These are phyloP conservation scores for Cotesia glomerata DNA, from an alignment of 1,140 invertebrate genomes.

Conservation along the genomic window DNA sequence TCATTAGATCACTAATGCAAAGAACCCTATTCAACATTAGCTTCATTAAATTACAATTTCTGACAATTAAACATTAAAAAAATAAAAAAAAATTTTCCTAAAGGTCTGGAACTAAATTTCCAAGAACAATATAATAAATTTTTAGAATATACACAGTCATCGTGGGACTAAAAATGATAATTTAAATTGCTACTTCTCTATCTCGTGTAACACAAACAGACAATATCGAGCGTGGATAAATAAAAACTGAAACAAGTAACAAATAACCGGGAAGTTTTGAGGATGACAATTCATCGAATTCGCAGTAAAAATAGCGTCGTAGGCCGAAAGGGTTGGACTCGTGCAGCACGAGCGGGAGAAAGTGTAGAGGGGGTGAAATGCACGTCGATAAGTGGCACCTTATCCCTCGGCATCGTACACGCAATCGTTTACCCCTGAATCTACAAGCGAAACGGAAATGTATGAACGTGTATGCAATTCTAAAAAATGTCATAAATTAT, in stretches of 20 bases:
- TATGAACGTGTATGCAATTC: constrained; percentile 1
- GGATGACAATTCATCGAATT: constrained; percentile 47
- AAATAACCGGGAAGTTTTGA: not conserved
- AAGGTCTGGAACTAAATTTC: too few species aligned
- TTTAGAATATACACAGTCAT: too few species aligned
- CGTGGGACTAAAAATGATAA: too few species aligned
- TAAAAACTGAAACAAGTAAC: not conserved
- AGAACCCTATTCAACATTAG: too few species aligned
- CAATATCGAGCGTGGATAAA: too few species aligned
- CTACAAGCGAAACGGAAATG: constrained; percentile 19
- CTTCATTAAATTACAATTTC: too few species aligned
- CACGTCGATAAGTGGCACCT: constrained; percentile 16
- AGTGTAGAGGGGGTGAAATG: constrained; percentile 3
- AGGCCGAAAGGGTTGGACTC: constrained; percentile 40
- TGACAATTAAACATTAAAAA: too few species aligned
- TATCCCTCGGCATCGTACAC: not conserved
- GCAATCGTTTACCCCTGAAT: not conserved
- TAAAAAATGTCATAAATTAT: not conserved
- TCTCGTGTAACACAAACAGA: too few species aligned
- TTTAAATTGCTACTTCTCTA: too few species aligned
- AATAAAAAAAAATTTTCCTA: too few species aligned
- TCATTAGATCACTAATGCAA: too few species aligned
- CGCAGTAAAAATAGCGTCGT: constrained; percentile 48
- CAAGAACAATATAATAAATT: too few species aligned
- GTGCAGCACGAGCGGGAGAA: constrained; percentile 38